These are phyloP conservation scores for Drosophila pegasa DNA, from an alignment of 2,888 invertebrate species.

Conservation along the genomic window DNA sequence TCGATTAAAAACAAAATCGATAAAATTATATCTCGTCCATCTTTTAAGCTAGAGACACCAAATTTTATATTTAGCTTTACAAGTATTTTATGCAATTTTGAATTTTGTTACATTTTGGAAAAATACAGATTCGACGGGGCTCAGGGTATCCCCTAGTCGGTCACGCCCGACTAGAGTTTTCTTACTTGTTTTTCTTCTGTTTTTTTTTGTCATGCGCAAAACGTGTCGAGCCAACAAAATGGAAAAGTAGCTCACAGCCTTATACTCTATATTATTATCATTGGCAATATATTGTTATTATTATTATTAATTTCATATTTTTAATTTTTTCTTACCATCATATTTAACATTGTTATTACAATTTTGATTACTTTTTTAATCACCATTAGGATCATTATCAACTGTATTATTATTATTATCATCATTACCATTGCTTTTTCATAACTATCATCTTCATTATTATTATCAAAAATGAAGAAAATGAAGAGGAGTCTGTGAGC, in stretches of 20 bases:
- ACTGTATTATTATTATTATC: background rate
- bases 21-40: too few relatives aligned
- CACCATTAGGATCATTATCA: background rate
- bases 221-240: conserved; percentile 44
- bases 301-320: background rate
- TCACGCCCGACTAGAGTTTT: too few relatives aligned
- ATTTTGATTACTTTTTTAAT: background rate
- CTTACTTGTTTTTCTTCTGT: background rate
- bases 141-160: too few relatives aligned
- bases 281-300: background rate
- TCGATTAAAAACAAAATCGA: too few relatives aligned
- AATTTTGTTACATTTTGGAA: too few relatives aligned
- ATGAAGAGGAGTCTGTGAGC: too few relatives aligned
- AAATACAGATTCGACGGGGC: too few relatives aligned
- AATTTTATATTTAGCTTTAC: too few relatives aligned
- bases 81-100: too few relatives aligned
- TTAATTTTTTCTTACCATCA: background rate
- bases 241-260: conserved; percentile 15
- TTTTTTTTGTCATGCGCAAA: conserved; percentile 35
- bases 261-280: conserved; percentile 1
- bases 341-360: background rate
- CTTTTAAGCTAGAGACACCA: too few relatives aligned
- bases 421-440: conserved; percentile 7
- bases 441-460: too few relatives aligned
- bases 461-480: too few relatives aligned